Base-by-base conservation (phyloP, 2,797 vertebrate species). In the Alauda arvensis region DNA sequence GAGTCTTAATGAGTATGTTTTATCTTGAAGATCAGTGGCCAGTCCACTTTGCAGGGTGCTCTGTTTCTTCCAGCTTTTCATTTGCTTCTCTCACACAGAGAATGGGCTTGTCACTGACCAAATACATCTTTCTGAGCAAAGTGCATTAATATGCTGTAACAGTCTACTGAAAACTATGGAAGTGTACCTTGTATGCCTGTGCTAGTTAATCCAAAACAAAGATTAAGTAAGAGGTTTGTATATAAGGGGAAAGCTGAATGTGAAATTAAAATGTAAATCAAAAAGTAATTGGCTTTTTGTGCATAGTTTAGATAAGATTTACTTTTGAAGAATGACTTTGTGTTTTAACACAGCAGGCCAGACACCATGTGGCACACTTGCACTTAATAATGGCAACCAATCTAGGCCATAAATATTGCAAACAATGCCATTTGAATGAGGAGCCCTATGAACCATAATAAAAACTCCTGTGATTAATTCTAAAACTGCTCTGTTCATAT, bases 211-310 rank as follows among this genome's bases (percentile, higher is more conserved):
- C 92, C 94, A 94, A 94, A 93, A 95, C 90, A 94, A 95, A 96
- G 94, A 96, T 93, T 90, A 94, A 95, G 85, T 71, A 83, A 96
- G 91, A 77, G 45, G 70, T 93, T 93, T 94, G 77, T 94, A 78
- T 89, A 90, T 88, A 94, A 85, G 87, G 63, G 81, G 62, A 88
- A 93, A 87, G 63, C 87, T 71, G 86, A 94, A 95, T 92, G 88
- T 94, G 94, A 93, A 97, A 97, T 97, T 97, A 97, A 97, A 97
- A 97, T 97, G 96, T 97, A 97, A 97, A 97, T 97, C 97, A 97
- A 97, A 97, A 96, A 94, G 93, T 97, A 97, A 97, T 97, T 96
- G 97, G 96, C 96, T 97, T 97, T 97, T 96, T 96, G 96, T 96
- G 95, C 95, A 94, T 96, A 96, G 96, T 97, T 97, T 96, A 97